A percentile compares a stretch with the other conserved stretches of the same genome.
Conservation (phyloP, 2,797 vertebrate genomes). For the Sus cebifrons region DNA sequence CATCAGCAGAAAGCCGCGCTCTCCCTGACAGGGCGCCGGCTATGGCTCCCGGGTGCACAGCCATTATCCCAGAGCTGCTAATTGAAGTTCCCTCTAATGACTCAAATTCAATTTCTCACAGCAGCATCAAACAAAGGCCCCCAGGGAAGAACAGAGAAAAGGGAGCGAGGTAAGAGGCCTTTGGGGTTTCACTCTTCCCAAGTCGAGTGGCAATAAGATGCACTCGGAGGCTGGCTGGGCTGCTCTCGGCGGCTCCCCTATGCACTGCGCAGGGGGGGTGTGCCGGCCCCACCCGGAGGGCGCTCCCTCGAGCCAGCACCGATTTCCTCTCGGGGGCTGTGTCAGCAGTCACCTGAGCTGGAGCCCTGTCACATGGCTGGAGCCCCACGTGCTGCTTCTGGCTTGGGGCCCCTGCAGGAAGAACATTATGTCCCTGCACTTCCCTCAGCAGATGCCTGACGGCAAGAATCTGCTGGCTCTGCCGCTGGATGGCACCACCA, state of each 20-base stretch:
- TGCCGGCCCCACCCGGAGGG: not conserved
- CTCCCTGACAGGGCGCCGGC: not conserved
- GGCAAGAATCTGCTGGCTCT: not conserved
- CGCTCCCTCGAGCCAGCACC: not conserved
- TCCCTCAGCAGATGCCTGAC: not conserved
- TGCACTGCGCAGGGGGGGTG: not conserved
- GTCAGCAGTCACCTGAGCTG: conserved; percentile 36
- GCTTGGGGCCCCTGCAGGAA: not conserved
- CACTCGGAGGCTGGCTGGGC: not conserved
- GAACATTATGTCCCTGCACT: not conserved
- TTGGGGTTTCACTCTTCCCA: conserved; percentile 81
- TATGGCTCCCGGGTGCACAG: conserved; percentile 64
- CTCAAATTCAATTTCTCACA: conserved; percentile 86
- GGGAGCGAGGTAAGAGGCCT: conserved; percentile 77
- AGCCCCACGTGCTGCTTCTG: not conserved
- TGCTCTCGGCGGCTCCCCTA: not conserved
- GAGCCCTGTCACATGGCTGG: not conserved
- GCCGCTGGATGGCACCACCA: conserved; percentile 36
- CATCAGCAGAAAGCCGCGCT: conserved; percentile 64
- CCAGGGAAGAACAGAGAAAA: conserved; percentile 68
- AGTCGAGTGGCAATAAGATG: conserved; percentile 71
- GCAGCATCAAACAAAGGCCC: conserved; percentile 80
- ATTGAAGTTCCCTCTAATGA: conserved; percentile 86
- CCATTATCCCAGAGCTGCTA: conserved; percentile 81
- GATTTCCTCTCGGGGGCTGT: not conserved